These are phyloP conservation scores for Uloborus diversus DNA, from an alignment of 1,140 invertebrate species.

Conservation along the genomic window DNA sequence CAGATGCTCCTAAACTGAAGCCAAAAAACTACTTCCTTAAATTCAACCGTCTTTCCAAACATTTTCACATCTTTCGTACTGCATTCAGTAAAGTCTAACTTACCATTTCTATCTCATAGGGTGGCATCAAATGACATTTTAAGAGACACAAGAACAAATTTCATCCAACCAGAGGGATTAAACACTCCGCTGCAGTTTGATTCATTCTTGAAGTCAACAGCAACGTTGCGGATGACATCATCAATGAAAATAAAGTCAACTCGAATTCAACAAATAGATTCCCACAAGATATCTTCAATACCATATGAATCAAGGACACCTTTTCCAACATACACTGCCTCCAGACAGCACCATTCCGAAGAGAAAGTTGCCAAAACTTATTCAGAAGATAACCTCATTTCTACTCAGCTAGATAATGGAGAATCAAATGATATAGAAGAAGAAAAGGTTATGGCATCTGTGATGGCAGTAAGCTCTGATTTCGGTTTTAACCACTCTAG, in stretches of 20 bases:
- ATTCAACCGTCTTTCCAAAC: background rate
- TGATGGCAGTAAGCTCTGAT: conserved; percentile 21
- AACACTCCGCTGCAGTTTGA: background rate
- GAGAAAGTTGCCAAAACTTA: background rate
- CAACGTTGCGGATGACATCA: background rate
- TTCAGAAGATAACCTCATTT: background rate
- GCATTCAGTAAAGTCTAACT: background rate
- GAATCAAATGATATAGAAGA: background rate
- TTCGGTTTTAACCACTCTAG: background rate
- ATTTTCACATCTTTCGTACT: background rate
- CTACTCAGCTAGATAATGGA: background rate
- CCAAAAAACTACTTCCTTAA: no score
- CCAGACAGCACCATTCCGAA: background rate
- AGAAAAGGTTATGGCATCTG: conserved; percentile 1
- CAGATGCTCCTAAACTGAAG: background rate
- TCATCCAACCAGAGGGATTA: background rate
- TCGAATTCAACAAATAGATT: background rate
- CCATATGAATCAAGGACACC: background rate
- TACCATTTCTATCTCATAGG: background rate
- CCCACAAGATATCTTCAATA: background rate
- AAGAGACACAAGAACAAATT: background rate
- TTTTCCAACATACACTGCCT: background rate
- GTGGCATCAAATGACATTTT: background rate
- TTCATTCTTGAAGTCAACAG: background rate
- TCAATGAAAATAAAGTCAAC: no score